These are phyloP conservation scores for Stenolophus ochropezus DNA, from an alignment of 2,888 invertebrate genomes.

Conservation along the genomic window DNA sequence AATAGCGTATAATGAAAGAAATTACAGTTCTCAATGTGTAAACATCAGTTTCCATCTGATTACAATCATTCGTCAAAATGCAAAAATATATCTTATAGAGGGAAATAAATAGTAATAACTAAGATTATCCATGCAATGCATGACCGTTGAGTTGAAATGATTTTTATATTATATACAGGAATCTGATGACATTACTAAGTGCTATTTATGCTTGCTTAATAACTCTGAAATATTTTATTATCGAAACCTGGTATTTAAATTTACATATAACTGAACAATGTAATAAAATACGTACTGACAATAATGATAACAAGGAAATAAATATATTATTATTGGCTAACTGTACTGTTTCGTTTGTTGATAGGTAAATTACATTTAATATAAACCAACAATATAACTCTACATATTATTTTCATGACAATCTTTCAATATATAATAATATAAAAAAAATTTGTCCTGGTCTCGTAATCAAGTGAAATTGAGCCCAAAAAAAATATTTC, in stretches of 20 bases:
- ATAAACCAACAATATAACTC: too few relatives aligned
- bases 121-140: conserved; percentile 9
- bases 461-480: too few relatives aligned
- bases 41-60: neutral
- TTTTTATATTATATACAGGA: conserved; percentile 11
- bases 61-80: neutral
- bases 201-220: conserved; percentile 19
- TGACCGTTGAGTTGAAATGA: neutral
- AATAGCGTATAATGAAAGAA: neutral
- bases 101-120: neutral
- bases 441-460: too few relatives aligned
- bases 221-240: conserved; percentile 1
- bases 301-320: neutral
- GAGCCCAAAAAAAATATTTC: too few relatives aligned
- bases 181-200: neutral
- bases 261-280: conserved; percentile 22
- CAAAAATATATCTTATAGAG: neutral
- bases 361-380: too few relatives aligned
- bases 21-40: neutral
- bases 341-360: too few relatives aligned
- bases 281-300: conserved; percentile 17
- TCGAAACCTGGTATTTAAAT: conserved; percentile 7
- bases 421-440: too few relatives aligned
- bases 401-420: too few relatives aligned
- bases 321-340: neutral